A percentile compares a stretch with the other conserved stretches of the same genome.
These are phyloP conservation scores for Drosophila bifasciata DNA, from an alignment of 1,140 invertebrate genomes.

Conservation along the genomic window DNA sequence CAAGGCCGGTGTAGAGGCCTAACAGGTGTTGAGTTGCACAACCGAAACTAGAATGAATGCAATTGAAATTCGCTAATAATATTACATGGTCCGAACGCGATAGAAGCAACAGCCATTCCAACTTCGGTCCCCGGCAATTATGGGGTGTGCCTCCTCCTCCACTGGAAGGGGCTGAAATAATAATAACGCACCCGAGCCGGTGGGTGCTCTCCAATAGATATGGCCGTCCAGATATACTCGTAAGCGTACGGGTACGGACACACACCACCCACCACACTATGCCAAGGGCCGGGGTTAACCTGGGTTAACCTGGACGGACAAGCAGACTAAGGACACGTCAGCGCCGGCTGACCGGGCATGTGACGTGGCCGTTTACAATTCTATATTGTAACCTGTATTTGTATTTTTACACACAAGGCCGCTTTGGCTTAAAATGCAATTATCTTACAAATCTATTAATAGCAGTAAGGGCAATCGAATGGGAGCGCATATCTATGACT, in stretches of 20 bases:
- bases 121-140: slow-evolving; percentile 32
- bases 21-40: slow-evolving; percentile 32
- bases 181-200: too few species aligned
- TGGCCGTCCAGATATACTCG: slow-evolving; percentile 29
- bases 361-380: slow-evolving; percentile 45
- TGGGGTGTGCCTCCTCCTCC: slow-evolving; percentile 13
- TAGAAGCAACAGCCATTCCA: slow-evolving; percentile 21
- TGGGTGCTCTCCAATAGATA: slow-evolving; percentile 17
- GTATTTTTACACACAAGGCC: slow-evolving; percentile 26
- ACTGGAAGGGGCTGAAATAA: neutral
- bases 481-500: too few species aligned
- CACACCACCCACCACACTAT: slow-evolving; percentile 10
- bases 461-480: neutral
- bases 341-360: slow-evolving; percentile 14
- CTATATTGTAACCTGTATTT: slow-evolving; percentile 16
- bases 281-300: slow-evolving; percentile 18
- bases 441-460: neutral
- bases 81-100: slow-evolving; percentile 35
- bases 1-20: slow-evolving; percentile 1
- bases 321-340: slow-evolving; percentile 44
- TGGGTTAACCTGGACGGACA: slow-evolving; percentile 24
- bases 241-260: neutral
- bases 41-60: slow-evolving; percentile 47
- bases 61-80: slow-evolving; percentile 52
- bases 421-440: slow-evolving; percentile 20